phyloP scores from a whole-genome alignment of 2,113 vertebrate species.

The Tichodroma muraria region DNA sequence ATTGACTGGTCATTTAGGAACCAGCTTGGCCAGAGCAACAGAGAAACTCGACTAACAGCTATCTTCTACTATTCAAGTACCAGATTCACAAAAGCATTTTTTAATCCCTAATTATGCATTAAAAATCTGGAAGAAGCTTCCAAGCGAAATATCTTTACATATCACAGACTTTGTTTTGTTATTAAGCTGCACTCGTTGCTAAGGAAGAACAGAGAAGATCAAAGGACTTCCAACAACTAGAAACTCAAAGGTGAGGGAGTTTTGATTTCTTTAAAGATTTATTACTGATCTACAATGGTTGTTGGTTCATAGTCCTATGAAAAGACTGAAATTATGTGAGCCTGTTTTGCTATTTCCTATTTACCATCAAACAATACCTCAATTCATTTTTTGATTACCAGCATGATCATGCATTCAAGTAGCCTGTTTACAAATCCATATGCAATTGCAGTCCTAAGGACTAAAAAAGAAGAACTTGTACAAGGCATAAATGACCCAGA shows the following conservation, averaged over 20 bases:
- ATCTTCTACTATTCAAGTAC: neutral
- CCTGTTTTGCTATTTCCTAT: neutral
- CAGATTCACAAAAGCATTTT: neutral
- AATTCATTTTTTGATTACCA: neutral
- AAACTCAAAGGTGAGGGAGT: constrained; percentile 34
- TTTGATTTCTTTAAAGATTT: constrained; percentile 3
- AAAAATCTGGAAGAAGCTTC: neutral
- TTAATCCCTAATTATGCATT: neutral
- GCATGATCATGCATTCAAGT: neutral
- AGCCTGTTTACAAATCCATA: constrained; percentile 71
- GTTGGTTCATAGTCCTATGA: neutral
- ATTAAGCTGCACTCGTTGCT: constrained; percentile 1
- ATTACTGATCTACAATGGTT: neutral
- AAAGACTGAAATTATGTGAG: neutral
- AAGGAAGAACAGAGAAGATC: constrained; percentile 25
- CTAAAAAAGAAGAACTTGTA: constrained; percentile 70
- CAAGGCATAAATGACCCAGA: constrained; percentile 72
- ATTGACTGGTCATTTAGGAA: constrained; percentile 25
- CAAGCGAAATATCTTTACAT: neutral
- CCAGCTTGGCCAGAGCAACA: neutral
- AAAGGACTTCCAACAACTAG: constrained; percentile 9
- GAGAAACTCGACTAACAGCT: neutral
- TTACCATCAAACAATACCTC: neutral
- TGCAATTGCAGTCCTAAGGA: constrained; percentile 68
- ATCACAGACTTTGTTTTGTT: constrained; percentile 7